Evolutionary conservation across 2,797 vertebrate species (phyloP), one percentile per base, ranked within the genome.

Genomic region (Gorsachius magnificus): DNA sequence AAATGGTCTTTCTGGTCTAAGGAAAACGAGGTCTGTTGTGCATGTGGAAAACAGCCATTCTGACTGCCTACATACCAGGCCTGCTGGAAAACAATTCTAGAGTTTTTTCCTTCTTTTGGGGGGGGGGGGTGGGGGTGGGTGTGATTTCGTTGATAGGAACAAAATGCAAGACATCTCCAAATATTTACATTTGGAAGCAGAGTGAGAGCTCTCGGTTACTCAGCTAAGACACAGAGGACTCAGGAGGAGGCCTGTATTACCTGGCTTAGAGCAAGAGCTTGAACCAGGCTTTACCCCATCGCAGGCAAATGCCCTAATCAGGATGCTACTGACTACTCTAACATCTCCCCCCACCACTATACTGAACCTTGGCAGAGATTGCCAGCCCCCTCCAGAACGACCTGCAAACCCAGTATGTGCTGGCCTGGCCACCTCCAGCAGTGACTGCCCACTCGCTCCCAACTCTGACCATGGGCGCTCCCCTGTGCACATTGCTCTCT

Each of bases 61-160:
- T 57, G 0, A 54, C 35, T 76, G 68, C 48, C 58, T 71, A 58
- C 11, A 14, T 48, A 65, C 16, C 60, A 86, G 22, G 28, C 72
- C 35, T 43, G 25, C 3, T 84, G 51, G 77, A 91, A 96, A 93
- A 78, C 12, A 84, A 33, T 60, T 83, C 31, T 20, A 68, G 41
- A 4, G 3, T n/a, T 0, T 72, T 70, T 70, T 56, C 16, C 15
- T 79, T 66, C 19, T 65, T 53, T 25, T 25, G 7, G 0, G 26
- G 4, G 2, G 35, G 11, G 58, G 16, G 2, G 25, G 7, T 0
- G 26, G 4, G 2, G 35, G 11, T 61, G 16, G 2, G 25, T 61
- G 60, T 46, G 33, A 94, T 51, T 71, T 65, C 71, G 6, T 54
- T 33, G 12, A 81, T n/a, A 75, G 33, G 35, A 88, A 83, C 31